A percentile compares a stretch with the other conserved stretches of the same genome.
Conservation (phyloP, 2,888 invertebrate genomes). For the Lasioglossum zephyrum region DNA sequence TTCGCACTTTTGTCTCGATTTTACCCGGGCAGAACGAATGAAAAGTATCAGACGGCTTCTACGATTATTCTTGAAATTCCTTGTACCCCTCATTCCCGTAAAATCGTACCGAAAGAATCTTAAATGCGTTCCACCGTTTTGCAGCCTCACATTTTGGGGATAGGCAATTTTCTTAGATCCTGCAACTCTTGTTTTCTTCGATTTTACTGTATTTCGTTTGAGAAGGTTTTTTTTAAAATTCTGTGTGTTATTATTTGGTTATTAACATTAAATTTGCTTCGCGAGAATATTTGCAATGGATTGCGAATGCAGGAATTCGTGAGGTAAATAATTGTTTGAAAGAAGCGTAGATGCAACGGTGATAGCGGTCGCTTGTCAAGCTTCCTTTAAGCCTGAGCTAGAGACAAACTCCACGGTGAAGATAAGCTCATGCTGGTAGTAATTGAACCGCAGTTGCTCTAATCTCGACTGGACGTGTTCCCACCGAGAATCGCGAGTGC, state of each 20-base stretch:
- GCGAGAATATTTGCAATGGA: background rate
- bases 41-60: conserved; percentile 39
- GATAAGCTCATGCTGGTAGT: conserved; percentile 64
- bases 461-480: conserved; percentile 60
- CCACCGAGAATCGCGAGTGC: conserved; percentile 52
- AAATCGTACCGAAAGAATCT: background rate
- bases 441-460: conserved; percentile 66
- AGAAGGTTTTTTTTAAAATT: too few species aligned
- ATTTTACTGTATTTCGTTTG: too few species aligned
- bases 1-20: conserved; percentile 48
- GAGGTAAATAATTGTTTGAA: background rate
- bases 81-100: conserved; percentile 10
- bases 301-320: background rate
- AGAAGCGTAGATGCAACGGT: conserved; percentile 17
- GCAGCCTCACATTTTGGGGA: background rate
- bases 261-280: background rate
- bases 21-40: conserved; percentile 25
- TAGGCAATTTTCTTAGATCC: too few species aligned
- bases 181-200: too few species aligned
- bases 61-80: conserved; percentile 22
- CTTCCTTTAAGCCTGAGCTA: conserved; percentile 44
- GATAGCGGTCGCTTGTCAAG: conserved; percentile 49
- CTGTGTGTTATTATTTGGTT: too few species aligned
- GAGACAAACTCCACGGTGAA: conserved; percentile 48
- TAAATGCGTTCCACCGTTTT: background rate